Base-by-base conservation (phyloP, 2,888 invertebrate genomes). In the Orchesella flavescens region DNA sequence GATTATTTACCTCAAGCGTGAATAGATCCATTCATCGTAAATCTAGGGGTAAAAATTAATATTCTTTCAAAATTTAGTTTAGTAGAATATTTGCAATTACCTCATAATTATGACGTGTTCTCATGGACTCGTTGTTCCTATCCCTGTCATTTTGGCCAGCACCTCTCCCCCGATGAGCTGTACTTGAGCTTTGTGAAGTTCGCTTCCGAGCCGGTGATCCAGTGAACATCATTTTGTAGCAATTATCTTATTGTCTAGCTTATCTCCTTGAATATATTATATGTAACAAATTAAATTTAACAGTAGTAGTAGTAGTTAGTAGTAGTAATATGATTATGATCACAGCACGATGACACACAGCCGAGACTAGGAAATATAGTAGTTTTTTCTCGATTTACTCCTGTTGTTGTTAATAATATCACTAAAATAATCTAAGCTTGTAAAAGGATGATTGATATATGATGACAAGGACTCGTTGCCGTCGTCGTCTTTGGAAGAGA, bases 151-250 rank as follows among this genome's bases (percentile, higher is more conserved):
- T 68, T 24, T 76, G 68, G 59, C 77, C 53, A 66, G 81, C 49
- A 66, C 80, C 80, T 43, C 84, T 72, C 1, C 83, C 77, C 55
- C 81, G 81, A 44, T 65, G 65, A 44, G 81, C 66, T 23, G 77
- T 76, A 19, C 84, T 78, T 49, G 77, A 69, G 65, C 78, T 80
- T n/a, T 84, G 82, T 34, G 87, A 79, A 21, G 86, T 87, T 53
- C 87, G 63, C 57, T 86, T 88, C 0, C 87, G 79, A 43, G 87
- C 87, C 10, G 88, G 88, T 59, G 87, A 86, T 12, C 88, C 88
- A 23, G 88, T 88, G 82, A 88, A 88, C 88, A 88, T 88, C 88
- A 88, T 88, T 72, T 84, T 87, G 85, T 79, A 15, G 71, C 71
- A 34, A 24, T 2, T 9, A 63, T 5, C 10, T 63, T 12, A 63